Conservation (phyloP, 2,888 invertebrate species). For the Tinea trinotella region DNA sequence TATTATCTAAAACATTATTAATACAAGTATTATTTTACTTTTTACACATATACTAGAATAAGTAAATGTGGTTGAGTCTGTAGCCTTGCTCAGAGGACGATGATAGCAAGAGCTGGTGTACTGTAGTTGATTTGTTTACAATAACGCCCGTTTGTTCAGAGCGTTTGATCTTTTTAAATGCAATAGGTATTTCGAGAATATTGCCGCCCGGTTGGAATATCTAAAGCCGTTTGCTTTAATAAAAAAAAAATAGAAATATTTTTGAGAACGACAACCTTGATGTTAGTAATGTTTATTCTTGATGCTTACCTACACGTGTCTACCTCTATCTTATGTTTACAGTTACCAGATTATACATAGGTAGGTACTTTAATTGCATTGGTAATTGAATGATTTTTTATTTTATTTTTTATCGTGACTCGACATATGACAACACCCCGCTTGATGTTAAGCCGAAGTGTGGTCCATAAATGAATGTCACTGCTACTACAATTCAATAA, state of each 20-base stretch:
- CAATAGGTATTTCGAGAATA: conserved; percentile 69
- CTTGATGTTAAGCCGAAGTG: too few relatives aligned
- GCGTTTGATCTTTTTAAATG: conserved; percentile 71
- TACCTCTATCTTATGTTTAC: conserved; percentile 5
- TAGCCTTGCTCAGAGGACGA: conserved; percentile 1
- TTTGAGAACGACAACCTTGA: conserved; percentile 65
- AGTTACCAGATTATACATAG: background rate
- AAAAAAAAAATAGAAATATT: conserved; percentile 60
- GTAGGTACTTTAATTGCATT: background rate
- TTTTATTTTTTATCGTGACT: too few relatives aligned
- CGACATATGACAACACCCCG: too few relatives aligned
- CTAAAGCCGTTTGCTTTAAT: conserved; percentile 46
- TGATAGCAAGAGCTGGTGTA: background rate
- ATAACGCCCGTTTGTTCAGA: conserved; percentile 58
- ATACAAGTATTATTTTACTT: too few relatives aligned
- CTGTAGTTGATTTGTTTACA: conserved; percentile 61
- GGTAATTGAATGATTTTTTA: too few relatives aligned
- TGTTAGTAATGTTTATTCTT: conserved; percentile 25
- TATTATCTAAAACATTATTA: too few relatives aligned
- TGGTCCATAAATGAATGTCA: too few relatives aligned
- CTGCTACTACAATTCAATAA: too few relatives aligned
- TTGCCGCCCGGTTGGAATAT: conserved; percentile 50
- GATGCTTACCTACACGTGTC: background rate
- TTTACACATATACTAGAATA: too few relatives aligned
- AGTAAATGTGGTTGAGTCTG: background rate